A percentile compares a stretch with the other conserved stretches of the same genome.
Conservation (phyloP, 2,888 invertebrate genomes). For the Orthosia gracilis region DNA sequence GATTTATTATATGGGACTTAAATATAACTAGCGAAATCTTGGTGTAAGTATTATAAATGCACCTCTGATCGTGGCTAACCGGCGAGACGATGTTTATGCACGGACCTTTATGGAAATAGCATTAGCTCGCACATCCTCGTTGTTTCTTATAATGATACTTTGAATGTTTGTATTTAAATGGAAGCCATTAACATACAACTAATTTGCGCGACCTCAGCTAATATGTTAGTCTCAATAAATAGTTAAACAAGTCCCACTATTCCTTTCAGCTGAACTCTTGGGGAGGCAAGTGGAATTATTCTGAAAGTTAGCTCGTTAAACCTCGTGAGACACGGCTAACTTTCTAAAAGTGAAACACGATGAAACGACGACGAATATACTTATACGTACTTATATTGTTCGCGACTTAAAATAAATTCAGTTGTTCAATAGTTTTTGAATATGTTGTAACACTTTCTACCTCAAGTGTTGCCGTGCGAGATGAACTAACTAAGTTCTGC, state of each 20-base stretch:
- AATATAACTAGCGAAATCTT: too few species aligned
- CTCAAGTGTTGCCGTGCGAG: background rate
- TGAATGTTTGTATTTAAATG: slow-evolving; percentile 29
- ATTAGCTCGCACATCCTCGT: background rate
- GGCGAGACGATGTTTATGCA: background rate
- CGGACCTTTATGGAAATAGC: background rate
- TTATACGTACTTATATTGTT: slow-evolving; percentile 49
- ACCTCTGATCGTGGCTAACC: background rate
- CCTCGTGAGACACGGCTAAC: slow-evolving; percentile 74
- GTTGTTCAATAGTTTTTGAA: slow-evolving; percentile 35
- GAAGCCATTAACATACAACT: slow-evolving; percentile 35
- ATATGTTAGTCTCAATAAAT: slow-evolving; percentile 69
- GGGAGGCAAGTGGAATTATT: slow-evolving; percentile 73
- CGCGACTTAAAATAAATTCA: slow-evolving; percentile 34
- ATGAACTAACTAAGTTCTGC: background rate
- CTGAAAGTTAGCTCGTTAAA: slow-evolving; percentile 81
- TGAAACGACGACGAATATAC: slow-evolving; percentile 45
- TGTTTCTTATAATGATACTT: slow-evolving; percentile 22
- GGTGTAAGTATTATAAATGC: too few species aligned
- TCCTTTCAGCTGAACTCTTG: slow-evolving; percentile 64
- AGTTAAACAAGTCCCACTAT: slow-evolving; percentile 65
- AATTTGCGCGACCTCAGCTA: slow-evolving; percentile 42
- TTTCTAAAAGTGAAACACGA: slow-evolving; percentile 69
- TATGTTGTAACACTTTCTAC: slow-evolving; percentile 4
- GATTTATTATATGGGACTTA: too few species aligned